A percentile compares a stretch with the other conserved stretches of the same genome.
Conservation (phyloP, 2,888 invertebrate species). For the Himalopsyche kuldschensis region DNA sequence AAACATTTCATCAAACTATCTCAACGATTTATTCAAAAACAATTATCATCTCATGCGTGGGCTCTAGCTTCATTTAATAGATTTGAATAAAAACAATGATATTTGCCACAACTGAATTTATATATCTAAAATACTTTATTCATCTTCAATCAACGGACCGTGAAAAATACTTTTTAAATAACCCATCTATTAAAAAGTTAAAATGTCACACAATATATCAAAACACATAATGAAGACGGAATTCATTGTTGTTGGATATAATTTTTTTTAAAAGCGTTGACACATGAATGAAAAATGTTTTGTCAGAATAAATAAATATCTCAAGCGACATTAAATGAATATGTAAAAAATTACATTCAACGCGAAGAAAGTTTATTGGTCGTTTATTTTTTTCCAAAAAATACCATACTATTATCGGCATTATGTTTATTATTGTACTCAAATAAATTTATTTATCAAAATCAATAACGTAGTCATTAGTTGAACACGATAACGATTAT, state of each 20-base stretch:
- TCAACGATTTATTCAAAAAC: no score
- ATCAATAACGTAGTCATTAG: neutral
- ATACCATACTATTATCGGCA: neutral
- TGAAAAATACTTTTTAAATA: neutral
- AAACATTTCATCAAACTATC: no score
- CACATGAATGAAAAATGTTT: neutral
- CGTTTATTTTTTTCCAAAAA: neutral
- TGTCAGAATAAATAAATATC: neutral
- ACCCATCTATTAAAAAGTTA: neutral
- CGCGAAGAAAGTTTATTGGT: neutral
- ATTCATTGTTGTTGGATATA: neutral
- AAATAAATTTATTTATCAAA: neutral
- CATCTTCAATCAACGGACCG: neutral
- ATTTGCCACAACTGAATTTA: neutral
- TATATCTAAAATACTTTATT: neutral
- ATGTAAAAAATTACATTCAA: neutral
- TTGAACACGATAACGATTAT: neutral
- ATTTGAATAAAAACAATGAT: no score
- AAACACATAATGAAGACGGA: neutral
- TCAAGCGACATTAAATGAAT: neutral
- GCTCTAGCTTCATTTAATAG: no score
- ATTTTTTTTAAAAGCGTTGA: neutral
- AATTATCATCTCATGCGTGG: no score
- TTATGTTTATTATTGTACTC: neutral
- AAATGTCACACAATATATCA: neutral